Base-by-base conservation (phyloP, 1,140 invertebrate genomes). In the Conopomorpha cramerella region DNA sequence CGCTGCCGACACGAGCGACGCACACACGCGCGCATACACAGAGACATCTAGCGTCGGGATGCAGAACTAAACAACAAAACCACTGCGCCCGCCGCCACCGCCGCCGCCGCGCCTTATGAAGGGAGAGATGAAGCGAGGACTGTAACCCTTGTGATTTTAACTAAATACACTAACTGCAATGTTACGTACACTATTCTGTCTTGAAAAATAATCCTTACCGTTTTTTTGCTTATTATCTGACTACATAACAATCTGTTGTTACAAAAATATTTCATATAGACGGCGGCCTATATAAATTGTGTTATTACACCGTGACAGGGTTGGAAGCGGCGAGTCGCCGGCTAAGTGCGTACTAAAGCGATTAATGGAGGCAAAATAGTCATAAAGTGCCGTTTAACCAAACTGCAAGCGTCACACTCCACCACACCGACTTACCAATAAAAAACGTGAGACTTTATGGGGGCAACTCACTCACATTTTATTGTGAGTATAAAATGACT, bases 401-500 rank as follows among this genome's bases (percentile, higher is more conserved):
- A 72, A 74, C 70, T 72, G 70, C 70, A 74, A 74, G 65, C 67
- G 59, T 72, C 67, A 74, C 63, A 68, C 58, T 56, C 53, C 64
- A n/a, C 63, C 61, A 58, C 63, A 52, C 47, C 55, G 56, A 61
- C 52, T 64, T 58, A 70, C 60, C 64, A 67, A 74, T 74, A 76
- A 76, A 76, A 76, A 76, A 72, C 62, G 65, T 60, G 70, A 72
- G 65, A 76, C 65, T 76, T 76, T 76, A 72, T 76, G 70, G 72
- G 62, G 64, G 67, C 64, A 72, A 76, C 67, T 76, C 65, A 70
- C 61, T 74, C 70, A 68, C 67, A 62, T 76, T 72, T 76, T 72
- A 76, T 72, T 76, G 70, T 70, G 65, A 70, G 64, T 74, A 74
- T 74, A 74, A 74, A 74, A 65, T 71, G 72, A 76, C 71, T 72